Percentiles rank a stretch among this genome's conserved stretches.
Conservation (phyloP, 2,888 invertebrate genomes). For the Synergus laeviventris region DNA sequence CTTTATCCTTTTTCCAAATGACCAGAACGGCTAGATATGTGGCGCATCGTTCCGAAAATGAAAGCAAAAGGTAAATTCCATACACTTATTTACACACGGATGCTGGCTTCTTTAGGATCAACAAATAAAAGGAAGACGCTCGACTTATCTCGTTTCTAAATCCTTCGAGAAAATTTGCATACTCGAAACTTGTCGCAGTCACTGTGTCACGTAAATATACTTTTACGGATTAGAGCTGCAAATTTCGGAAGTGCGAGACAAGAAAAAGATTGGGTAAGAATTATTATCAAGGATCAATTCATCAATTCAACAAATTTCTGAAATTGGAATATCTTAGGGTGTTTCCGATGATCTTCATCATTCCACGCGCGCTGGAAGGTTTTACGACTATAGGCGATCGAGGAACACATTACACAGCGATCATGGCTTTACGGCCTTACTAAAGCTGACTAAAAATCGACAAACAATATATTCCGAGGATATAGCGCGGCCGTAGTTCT, state of each 20-base stretch:
- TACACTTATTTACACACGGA: conserved; percentile 4
- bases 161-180: conserved; percentile 61
- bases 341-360: conserved; percentile 9
- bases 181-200: conserved; percentile 57
- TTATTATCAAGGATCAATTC: too few relatives aligned
- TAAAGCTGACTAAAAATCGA: conserved; percentile 69
- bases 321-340: not conserved
- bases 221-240: not conserved
- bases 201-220: conserved; percentile 34
- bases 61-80: conserved; percentile 23
- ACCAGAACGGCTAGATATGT: not conserved
- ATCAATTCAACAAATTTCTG: not conserved
- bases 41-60: conserved; percentile 4
- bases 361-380: conserved; percentile 48
- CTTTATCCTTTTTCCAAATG: conserved; percentile 15
- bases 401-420: conserved; percentile 50
- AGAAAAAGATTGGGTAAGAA: not conserved
- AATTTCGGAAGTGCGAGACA: not conserved
- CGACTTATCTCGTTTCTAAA: conserved; percentile 60
- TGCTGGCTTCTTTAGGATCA: conserved; percentile 21
- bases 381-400: conserved; percentile 56
- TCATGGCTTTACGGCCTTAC: conserved; percentile 62
- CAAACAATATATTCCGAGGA: conserved; percentile 68
- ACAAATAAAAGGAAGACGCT: conserved; percentile 52
- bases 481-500: conserved; percentile 53